Evolutionary conservation across 2,113 vertebrate species (phyloP), one percentile per base, ranked within the genome.

Genomic region (Tapirus terrestris): DNA sequence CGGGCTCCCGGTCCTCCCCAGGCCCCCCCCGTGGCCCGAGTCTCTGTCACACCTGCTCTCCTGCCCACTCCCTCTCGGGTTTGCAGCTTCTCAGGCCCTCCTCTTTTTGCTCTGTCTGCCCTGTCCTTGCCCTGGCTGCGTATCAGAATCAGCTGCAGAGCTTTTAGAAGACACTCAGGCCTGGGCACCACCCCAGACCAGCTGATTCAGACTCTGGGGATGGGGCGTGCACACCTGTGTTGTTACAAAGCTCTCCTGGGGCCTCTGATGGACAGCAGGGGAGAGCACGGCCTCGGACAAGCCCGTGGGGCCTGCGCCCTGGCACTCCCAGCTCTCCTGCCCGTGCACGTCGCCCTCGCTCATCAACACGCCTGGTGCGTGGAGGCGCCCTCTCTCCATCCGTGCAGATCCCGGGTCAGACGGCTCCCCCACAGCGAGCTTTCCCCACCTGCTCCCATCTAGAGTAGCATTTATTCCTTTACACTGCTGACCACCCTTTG

Each of bases 171-270:
- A 68, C 5, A 1, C 11, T 61, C 6, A 11, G 65, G 31, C 14
- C 39, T 43, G 53, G 70, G 43, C 51, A 14, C 31, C 63, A 60
- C 27, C 48, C 8, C 58, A 77, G 53, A 31, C 63, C 76, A 45
- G 91, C 82, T 80, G 77, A 75, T 84, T 80, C 63, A 87, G 17
- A 89, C 56, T 43, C 61, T 36, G 12, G 58, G 48, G 48, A 16
- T 60, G 13, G 60, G 5, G 11, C 72, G 21, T 36, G 53, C 48
- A 83, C 90, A 88, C 75, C 53, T 83, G 18, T 56, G 58, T 43
- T 93, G 95, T 91, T 82, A 48, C 39, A n/a, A 31, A 76, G 63
- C 56, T 77, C n/a, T 60, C 48, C 68, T 17, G 8, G 21, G 85
- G 31, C 56, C n/a, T 92, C 82, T 70, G 10, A 51, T 68, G 48